Evolutionary conservation across 2,888 invertebrate genomes (phyloP).

Genomic region (Lymantria dispar): DNA sequence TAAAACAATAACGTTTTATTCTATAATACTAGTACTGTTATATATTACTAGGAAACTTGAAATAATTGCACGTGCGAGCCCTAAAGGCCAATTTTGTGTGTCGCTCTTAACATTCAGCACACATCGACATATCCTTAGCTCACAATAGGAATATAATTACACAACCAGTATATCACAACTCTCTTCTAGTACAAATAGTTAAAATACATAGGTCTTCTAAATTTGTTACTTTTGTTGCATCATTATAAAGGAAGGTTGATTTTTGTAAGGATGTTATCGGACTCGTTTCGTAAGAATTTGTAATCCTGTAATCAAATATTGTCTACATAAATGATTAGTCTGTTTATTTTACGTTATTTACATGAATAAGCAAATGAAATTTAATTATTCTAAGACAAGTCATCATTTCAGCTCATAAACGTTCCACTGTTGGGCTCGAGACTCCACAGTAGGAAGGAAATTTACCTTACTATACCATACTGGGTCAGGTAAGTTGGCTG

Average conservation of each 20-base stretch:
- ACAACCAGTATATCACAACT: not conserved
- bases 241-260: conserved; percentile 47
- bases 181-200: not conserved
- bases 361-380: no score
- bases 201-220: conserved; percentile 19
- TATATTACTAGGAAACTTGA: conserved; percentile 23
- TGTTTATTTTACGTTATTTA: no score
- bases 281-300: conserved; percentile 16
- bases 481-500: no score
- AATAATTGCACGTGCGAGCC: conserved; percentile 41
- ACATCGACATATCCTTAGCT: conserved; percentile 49
- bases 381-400: no score
- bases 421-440: no score
- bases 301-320: conserved; percentile 9
- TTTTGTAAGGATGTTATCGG: conserved; percentile 43
- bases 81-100: conserved; percentile 53
- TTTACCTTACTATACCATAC: no score
- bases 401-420: no score
- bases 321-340: not conserved
- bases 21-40: not conserved
- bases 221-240: conserved; percentile 42
- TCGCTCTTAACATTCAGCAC: conserved; percentile 54
- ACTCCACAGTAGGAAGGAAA: no score
- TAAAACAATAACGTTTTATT: not conserved
- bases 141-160: conserved; percentile 51